Evolutionary conservation across 2,113 vertebrate genomes (phyloP).

Genomic region (Nothobranchius furzeri): DNA sequence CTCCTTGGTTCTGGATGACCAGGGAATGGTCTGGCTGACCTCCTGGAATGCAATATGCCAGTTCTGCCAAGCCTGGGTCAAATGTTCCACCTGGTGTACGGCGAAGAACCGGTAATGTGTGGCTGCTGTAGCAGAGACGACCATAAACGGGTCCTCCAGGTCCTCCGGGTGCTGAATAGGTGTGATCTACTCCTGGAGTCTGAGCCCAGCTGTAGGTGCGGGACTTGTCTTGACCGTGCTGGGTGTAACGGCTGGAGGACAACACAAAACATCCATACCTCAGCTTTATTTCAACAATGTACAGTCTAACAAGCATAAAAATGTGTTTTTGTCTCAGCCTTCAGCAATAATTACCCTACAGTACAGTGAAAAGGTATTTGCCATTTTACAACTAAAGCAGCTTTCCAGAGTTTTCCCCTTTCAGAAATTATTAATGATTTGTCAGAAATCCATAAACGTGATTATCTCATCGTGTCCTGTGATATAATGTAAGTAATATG

Average conservation of each 20-base stretch:
- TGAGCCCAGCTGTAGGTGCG: conserved; percentile 79
- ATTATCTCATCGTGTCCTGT: no score
- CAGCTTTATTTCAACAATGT: not conserved
- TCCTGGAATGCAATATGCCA: conserved; percentile 70
- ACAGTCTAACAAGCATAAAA: no score
- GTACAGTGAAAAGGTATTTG: no score
- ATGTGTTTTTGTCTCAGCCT: no score
- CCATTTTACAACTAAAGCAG: no score
- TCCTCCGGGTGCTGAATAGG: conserved; percentile 60
- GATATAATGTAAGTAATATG: no score
- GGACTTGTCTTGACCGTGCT: conserved; percentile 71
- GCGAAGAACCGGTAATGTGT: conserved; percentile 80
- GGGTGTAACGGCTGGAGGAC: conserved; percentile 73
- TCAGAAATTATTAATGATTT: no score
- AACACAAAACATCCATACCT: not conserved
- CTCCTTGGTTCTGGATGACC: conserved; percentile 79
- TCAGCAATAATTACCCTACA: no score
- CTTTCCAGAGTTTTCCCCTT: no score
- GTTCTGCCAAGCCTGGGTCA: conserved; percentile 72
- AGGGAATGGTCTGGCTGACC: conserved; percentile 75
- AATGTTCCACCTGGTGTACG: conserved; percentile 70
- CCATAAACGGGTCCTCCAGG: conserved; percentile 72
- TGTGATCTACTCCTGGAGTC: conserved; percentile 63
- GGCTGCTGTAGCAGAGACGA: conserved; percentile 80
- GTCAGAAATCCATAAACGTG: no score